These are phyloP conservation scores for Muscidifurax raptorellus DNA, from an alignment of 1,140 invertebrate species.

Conservation along the genomic window DNA sequence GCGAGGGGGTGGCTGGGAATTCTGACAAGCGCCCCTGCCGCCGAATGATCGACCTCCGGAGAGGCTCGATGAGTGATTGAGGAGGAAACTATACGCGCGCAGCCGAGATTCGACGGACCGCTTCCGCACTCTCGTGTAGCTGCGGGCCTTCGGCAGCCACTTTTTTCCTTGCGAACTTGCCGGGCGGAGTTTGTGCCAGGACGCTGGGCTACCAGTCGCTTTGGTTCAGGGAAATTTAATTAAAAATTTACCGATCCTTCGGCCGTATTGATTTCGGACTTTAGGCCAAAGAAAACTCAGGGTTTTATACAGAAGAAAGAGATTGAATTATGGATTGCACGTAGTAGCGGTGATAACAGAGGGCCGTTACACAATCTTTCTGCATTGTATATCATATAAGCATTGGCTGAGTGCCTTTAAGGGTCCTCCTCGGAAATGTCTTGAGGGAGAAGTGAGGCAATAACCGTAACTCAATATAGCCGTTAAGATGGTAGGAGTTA, in stretches of 20 bases:
- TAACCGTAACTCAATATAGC: slow-evolving; percentile 70
- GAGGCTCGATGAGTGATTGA: slow-evolving; percentile 50
- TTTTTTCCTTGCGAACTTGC: background rate
- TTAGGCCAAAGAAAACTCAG: too few species aligned
- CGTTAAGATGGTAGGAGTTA: slow-evolving; percentile 64
- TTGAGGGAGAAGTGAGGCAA: slow-evolving; percentile 62
- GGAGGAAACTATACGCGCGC: slow-evolving; percentile 20
- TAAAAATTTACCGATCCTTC: too few species aligned
- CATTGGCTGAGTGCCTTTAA: slow-evolving; percentile 61
- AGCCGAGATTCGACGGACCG: background rate
- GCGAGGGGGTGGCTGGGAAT: slow-evolving; percentile 47
- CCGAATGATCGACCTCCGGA: slow-evolving; percentile 51
- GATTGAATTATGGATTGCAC: too few species aligned
- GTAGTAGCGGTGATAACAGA: background rate
- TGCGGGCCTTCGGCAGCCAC: background rate
- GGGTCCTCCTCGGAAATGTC: slow-evolving; percentile 61
- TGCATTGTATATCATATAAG: background rate
- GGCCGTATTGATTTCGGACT: too few species aligned
- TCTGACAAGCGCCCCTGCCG: slow-evolving; percentile 45
- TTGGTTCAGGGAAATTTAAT: too few species aligned
- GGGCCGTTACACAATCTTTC: background rate
- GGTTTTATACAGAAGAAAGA: too few species aligned
- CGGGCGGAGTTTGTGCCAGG: too few species aligned
- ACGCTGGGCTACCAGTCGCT: too few species aligned
- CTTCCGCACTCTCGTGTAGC: background rate